Evolutionary conservation across 2,888 invertebrate genomes (phyloP).

Genomic region (Chloromyia formosa): DNA sequence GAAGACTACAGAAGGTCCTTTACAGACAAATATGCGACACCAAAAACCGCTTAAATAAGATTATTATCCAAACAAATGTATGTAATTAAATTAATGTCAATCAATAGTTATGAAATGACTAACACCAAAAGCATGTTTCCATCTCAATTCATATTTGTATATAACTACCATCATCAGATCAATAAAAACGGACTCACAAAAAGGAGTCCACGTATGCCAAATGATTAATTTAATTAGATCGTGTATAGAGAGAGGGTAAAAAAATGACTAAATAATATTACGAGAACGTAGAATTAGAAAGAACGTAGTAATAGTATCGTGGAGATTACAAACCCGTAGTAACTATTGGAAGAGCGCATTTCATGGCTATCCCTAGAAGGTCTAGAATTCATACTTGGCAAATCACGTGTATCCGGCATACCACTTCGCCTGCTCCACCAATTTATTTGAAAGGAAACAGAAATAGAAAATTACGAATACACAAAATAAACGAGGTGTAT

Average conservation of each 20-base stretch:
- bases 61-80: no score
- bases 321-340: conserved; percentile 46
- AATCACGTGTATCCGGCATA: conserved; percentile 63
- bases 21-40: no score
- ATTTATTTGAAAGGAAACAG: conserved; percentile 37
- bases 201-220: no score
- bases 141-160: background rate
- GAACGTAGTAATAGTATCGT: background rate
- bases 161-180: background rate
- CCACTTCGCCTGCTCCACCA: conserved; percentile 54
- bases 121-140: background rate
- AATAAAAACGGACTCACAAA: background rate
- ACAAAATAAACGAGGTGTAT: background rate
- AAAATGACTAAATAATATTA: no score
- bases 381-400: conserved; percentile 65
- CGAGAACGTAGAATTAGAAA: background rate
- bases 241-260: no score
- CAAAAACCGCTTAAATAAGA: no score
- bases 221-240: no score
- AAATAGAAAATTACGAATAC: conserved; percentile 12
- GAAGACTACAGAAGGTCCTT: no score
- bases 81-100: no score
- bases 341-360: conserved; percentile 46
- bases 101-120: background rate
- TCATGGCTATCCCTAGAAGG: conserved; percentile 58